Base-by-base conservation (phyloP, 2,888 invertebrate genomes). In the Leucoma salicis region DNA sequence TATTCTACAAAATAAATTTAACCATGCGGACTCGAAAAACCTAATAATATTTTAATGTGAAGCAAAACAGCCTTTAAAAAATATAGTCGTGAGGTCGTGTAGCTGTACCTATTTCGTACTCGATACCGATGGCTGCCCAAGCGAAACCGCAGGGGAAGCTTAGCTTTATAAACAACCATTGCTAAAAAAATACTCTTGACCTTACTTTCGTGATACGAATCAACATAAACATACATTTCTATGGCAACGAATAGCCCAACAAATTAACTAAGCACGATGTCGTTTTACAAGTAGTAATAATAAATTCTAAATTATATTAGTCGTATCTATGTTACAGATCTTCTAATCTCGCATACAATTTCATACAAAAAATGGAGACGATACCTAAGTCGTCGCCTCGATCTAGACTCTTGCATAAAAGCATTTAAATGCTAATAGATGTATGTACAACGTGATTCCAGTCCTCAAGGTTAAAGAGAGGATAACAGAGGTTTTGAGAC, bases 161-260 rank as follows among this genome's bases (percentile, higher is more conserved):
- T 42, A n/a, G 48, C 40, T 34, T n/a, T 49, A 47, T 33, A 33
- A 29, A 13, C 13, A 14, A 37, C 31, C 31, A 49, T 47, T 46
- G 46, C 54, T 62, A 50, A 55, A 47, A 35, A 40, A 58, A 46
- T 55, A 29, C 40, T 49, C 52, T 55, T 58, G 59, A 62, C 59
- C 60, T 58, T 50, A 52, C 59, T 42, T 42, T 49, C 46, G 38
- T 51, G 44, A 36, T 49, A 49, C 44, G 36, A 42, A 55, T 47
- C 39, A 51, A 53, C 38, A 62, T 58, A 51, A 42, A 61, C 49
- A 56, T 58, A 38, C 18, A 53, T 58, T 53, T 49, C 60, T 46
- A 60, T 60, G 63, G 63, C 51, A 60, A 60, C 59, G 42, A 41
- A 46, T 44, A 21, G 33, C 59, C 53, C 47, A 62, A 63, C 59